A percentile compares a stretch with the other conserved stretches of the same genome.
phyloP scores from a whole-genome alignment of 2,888 invertebrate genomes.

The Theretra japonica region DNA sequence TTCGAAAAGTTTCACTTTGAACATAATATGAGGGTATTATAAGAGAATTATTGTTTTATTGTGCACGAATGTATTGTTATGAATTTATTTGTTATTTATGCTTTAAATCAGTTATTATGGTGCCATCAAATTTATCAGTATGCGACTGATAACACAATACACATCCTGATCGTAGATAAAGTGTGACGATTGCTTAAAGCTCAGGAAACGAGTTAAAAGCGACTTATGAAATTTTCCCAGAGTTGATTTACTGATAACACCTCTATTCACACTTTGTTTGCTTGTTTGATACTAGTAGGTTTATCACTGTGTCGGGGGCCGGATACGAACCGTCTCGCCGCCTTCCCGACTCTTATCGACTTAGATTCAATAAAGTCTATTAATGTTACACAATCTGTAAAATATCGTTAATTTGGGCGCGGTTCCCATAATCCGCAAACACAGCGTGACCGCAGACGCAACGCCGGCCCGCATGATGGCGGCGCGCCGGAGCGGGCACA shows the following conservation, averaged over 20 bases:
- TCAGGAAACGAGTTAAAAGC: conserved; percentile 32
- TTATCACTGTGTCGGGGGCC: conserved; percentile 69
- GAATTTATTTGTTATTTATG: background rate
- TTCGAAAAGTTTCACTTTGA: background rate
- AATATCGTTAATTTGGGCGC: conserved; percentile 38
- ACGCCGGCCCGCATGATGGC: conserved; percentile 70
- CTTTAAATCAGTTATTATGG: background rate
- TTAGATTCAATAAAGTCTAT: conserved; percentile 56
- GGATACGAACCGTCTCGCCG: conserved; percentile 70
- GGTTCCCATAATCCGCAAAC: conserved; percentile 40
- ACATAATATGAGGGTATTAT: background rate
- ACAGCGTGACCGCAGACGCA: conserved; percentile 37
- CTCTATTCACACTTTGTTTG: conserved; percentile 55
- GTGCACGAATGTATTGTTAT: background rate
- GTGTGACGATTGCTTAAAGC: conserved; percentile 30
- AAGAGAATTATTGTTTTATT: background rate
- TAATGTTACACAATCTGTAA: conserved; percentile 44
- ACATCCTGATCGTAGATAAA: conserved; percentile 17
- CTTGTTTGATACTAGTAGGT: conserved; percentile 56
- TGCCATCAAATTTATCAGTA: conserved; percentile 14
- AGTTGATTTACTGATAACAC: conserved; percentile 47
- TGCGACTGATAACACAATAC: conserved; percentile 21
- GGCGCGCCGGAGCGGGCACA: conserved; percentile 43
- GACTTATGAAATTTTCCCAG: conserved; percentile 41
- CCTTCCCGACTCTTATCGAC: conserved; percentile 69